phyloP scores from a whole-genome alignment of 2,113 vertebrate genomes.

The Paramisgurnus dabryanus region DNA sequence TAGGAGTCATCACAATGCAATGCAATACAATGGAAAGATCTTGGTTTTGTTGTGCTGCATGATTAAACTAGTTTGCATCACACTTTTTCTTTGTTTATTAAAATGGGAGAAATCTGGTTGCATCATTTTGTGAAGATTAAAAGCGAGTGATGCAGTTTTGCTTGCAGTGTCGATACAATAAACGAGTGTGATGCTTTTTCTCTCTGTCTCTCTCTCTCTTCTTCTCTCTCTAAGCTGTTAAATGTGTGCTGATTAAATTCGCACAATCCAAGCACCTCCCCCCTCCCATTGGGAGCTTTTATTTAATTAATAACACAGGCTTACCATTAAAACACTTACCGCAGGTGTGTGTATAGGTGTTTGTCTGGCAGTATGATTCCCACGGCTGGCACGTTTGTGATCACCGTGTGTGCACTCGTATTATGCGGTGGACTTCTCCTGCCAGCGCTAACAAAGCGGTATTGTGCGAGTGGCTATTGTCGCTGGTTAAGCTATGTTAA shows the following conservation, averaged over 20 bases:
- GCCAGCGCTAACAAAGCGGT: background rate
- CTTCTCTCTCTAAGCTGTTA: background rate
- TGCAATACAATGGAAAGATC: background rate
- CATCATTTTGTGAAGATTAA: no score
- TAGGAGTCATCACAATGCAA: background rate
- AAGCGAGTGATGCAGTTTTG: no score
- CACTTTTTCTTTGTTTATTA: background rate
- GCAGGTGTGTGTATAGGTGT: slow-evolving; percentile 14
- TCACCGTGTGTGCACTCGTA: slow-evolving; percentile 29
- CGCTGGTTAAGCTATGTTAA: background rate
- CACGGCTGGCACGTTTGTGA: background rate
- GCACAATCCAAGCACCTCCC: background rate
- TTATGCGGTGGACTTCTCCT: slow-evolving; percentile 13
- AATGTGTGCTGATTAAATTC: slow-evolving; percentile 26
- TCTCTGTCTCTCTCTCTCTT: slow-evolving; percentile 6
- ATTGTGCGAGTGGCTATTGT: slow-evolving; percentile 15
- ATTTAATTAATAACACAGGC: slow-evolving; percentile 33
- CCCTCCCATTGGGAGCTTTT: slow-evolving; percentile 18
- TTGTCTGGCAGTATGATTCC: background rate
- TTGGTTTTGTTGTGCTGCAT: background rate
- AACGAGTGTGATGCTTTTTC: background rate
- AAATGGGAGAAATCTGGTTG: background rate
- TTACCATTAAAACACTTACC: slow-evolving; percentile 20
- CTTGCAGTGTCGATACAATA: background rate
- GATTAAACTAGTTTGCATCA: background rate